These are phyloP conservation scores for Ovis aries DNA, from an alignment of 2,113 vertebrate species.

Conservation along the genomic window DNA sequence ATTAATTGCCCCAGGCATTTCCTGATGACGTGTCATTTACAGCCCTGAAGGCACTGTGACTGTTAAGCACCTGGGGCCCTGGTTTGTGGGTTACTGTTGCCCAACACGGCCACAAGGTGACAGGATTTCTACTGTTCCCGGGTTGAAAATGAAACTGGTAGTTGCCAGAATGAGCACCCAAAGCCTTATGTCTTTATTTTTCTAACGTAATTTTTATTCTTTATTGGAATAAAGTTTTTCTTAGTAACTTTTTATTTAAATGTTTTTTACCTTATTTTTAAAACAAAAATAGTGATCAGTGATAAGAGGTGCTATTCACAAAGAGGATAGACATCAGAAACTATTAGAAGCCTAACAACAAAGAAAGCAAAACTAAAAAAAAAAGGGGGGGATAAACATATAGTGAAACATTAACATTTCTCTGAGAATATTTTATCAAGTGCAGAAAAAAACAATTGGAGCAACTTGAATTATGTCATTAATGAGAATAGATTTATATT, in stretches of 20 bases:
- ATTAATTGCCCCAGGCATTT: background rate
- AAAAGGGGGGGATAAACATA: background rate
- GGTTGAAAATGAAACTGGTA: background rate
- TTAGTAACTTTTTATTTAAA: background rate
- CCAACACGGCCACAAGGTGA: background rate
- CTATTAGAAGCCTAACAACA: background rate
- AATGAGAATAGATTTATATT: background rate
- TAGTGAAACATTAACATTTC: background rate
- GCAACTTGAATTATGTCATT: background rate
- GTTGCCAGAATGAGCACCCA: background rate
- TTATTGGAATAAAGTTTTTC: background rate
- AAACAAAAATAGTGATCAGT: background rate
- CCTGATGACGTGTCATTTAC: background rate
- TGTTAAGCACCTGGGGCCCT: background rate
- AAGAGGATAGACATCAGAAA: background rate
- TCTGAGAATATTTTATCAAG: background rate
- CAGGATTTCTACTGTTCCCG: background rate
- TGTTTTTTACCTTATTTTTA: background rate
- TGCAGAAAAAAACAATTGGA: background rate
- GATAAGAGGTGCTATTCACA: background rate
- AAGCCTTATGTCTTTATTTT: background rate
- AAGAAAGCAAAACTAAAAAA: background rate
- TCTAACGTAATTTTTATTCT: background rate
- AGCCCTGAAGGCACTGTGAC: background rate
- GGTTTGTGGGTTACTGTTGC: background rate